Percentiles rank a stretch among this genome's conserved stretches.
These are phyloP conservation scores for Jaculus jaculus DNA, from an alignment of 2,113 vertebrate species.

Conservation along the genomic window DNA sequence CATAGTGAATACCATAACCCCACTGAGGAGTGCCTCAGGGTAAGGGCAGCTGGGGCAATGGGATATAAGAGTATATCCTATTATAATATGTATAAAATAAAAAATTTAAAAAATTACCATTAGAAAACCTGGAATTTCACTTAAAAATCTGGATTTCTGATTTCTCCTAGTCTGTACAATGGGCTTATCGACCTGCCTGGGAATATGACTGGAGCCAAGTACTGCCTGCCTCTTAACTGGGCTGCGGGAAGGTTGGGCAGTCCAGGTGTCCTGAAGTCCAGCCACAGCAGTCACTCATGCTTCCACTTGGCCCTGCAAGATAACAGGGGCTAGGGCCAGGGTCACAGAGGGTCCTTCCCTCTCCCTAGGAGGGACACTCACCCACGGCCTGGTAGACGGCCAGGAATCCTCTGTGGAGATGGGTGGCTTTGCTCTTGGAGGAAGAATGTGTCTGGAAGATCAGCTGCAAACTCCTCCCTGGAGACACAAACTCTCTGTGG, in stretches of 20 bases:
- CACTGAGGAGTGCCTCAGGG: no score
- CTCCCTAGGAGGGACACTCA: slow-evolving; percentile 76
- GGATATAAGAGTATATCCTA: no score
- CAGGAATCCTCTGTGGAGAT: slow-evolving; percentile 88
- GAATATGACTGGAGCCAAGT: not conserved
- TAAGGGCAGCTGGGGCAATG: no score
- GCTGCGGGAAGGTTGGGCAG: not conserved
- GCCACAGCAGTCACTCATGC: slow-evolving; percentile 60
- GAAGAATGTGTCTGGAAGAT: slow-evolving; percentile 86
- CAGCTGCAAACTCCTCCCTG: slow-evolving; percentile 87
- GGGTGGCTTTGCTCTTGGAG: slow-evolving; percentile 82
- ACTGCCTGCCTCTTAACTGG: not conserved
- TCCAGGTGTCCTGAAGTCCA: slow-evolving; percentile 71
- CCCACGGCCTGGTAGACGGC: slow-evolving; percentile 91
- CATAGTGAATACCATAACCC: no score
- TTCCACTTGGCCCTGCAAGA: not conserved
- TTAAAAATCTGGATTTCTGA: not conserved
- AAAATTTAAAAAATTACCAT: slow-evolving; percentile 59
- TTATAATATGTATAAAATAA: no score
- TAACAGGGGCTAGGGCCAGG: not conserved
- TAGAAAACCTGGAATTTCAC: slow-evolving; percentile 70
- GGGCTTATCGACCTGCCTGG: not conserved
- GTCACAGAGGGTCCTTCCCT: not conserved
- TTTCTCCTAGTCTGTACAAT: not conserved
- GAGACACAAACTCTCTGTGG: slow-evolving; percentile 86